phyloP scores from a whole-genome alignment of 1,140 invertebrate species.

The Pomacea maculata region DNA sequence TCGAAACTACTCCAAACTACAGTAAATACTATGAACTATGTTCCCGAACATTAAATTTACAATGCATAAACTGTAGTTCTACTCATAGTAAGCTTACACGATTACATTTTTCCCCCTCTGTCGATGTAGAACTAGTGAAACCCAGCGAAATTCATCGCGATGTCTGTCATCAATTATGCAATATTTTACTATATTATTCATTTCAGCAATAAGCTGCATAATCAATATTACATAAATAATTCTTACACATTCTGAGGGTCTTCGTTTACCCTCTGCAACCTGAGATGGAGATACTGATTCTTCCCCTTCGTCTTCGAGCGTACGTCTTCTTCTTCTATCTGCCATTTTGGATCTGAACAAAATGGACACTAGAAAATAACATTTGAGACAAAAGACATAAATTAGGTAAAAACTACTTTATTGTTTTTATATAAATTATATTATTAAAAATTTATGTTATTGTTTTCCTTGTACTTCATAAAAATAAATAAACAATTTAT shows the following conservation, averaged over 20 bases:
- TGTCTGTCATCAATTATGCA: neutral
- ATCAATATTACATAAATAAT: neutral
- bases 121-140: neutral
- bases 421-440: too few species aligned
- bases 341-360: slow-evolving; percentile 15
- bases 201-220: neutral
- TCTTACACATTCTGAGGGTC: slow-evolving; percentile 16
- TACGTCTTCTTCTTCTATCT: slow-evolving; percentile 10
- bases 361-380: neutral
- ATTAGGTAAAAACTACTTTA: neutral
- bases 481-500: neutral
- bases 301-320: slow-evolving; percentile 20
- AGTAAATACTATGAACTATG: too few species aligned
- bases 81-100: neutral
- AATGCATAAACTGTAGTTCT: neutral
- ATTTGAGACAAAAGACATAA: neutral
- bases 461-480: neutral
- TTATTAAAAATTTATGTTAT: neutral
- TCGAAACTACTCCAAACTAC: too few species aligned
- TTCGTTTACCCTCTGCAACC: slow-evolving; percentile 10
- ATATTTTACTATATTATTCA: neutral
- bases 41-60: too few species aligned
- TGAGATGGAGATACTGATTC: neutral
- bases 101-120: neutral
- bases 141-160: neutral